Base-by-base conservation (phyloP, 2,113 vertebrate genomes). In the Pandion haliaetus region DNA sequence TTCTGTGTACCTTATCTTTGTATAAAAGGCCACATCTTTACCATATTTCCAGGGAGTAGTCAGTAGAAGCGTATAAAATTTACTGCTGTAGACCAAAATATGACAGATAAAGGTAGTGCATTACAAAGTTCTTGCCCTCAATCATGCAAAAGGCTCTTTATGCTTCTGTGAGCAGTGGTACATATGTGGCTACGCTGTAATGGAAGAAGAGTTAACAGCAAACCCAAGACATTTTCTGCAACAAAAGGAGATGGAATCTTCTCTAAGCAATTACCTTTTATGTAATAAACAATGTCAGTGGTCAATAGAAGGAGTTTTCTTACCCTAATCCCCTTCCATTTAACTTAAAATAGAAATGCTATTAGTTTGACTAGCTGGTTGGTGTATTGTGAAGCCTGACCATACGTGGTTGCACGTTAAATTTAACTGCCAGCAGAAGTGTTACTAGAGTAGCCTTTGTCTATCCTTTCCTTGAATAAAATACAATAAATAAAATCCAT, bases 41-140 rank as follows among this genome's bases (percentile, higher is more conserved):
- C 91, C 86, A 59, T 96, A 95, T 94, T 96, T 94, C 89, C 71
- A 93, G 62, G 54, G 42, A 95, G 45, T 50, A 96, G 81, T 85
- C 73, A 62, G 54, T 72, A 90, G 67, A 87, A 62, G 84, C 70
- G 3, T 93, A 82, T n/a, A 88, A 80, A 94, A 95, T 96, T 93
- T 94, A 70, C 86, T 93, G 62, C 91, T 95, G 89, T 90, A 85
- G 93, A 79, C 78, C 81, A 91, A 97, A 96, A 77, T 93, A 72
- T 86, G 89, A 34, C 42, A 95, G 95, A 95, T 93, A 96, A 94
- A 95, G 93, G 78, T 95, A 77, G 95, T 66, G 74, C 66, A 77
- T 97, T 97, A 80, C 94, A 71, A 95, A 95, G 94, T 96, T 88
- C 96, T 89, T 94, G 91, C 96, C 94, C 94, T 95, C 96, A 95